Evolutionary conservation across 2,797 vertebrate species (phyloP), one percentile per base, ranked within the genome.

Genomic region (Mormyrus hasselquistii): DNA sequence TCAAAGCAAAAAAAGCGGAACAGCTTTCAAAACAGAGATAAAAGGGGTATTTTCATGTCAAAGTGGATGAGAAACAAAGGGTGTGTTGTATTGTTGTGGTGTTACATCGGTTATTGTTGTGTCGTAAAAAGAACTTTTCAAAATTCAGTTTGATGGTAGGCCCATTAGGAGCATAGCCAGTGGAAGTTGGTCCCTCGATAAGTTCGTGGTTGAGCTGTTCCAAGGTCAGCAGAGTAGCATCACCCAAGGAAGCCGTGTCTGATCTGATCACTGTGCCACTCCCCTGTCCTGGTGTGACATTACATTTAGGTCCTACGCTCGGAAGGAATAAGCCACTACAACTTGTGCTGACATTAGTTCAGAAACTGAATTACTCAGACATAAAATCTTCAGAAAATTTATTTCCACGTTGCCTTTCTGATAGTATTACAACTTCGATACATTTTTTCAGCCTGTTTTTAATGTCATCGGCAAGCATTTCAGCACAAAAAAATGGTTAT

Each of bases 1-100:
- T 73, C 49, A 49, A 47, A 50, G 44, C 47, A 84, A 84, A 49
- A 73, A 38, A 38, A 34, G 65, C 29, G 0, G 65, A 84, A 25
- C 49, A 84, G 22, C 44, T 84, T 84, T 84, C 65, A 73, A 73
- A 73, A 73, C 65, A 73, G 65, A 73, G 65, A 73, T 73, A 50
- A 84, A 84, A 84, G 49, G 41, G n/a, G 12, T 25, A 29, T 47
- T 49, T 47, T 47, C 49, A 50, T 84, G 44, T 84, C 44, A 47
- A 22, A 49, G 47, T 84, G 82, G 47, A 10, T n/a, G 49, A 25
- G 19, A 47, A 84, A 84, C 41, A 47, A 84, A 73, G 65, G 44
- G 47, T 84, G 47, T 50, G 41, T 47, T 25, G 49, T 50, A 84
- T 84, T 49, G 41, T 49, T 84, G 65, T 29, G 65, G 65, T 38